Base-by-base conservation (phyloP, 2,113 vertebrate genomes). In the Brachypteracias leptosomus region DNA sequence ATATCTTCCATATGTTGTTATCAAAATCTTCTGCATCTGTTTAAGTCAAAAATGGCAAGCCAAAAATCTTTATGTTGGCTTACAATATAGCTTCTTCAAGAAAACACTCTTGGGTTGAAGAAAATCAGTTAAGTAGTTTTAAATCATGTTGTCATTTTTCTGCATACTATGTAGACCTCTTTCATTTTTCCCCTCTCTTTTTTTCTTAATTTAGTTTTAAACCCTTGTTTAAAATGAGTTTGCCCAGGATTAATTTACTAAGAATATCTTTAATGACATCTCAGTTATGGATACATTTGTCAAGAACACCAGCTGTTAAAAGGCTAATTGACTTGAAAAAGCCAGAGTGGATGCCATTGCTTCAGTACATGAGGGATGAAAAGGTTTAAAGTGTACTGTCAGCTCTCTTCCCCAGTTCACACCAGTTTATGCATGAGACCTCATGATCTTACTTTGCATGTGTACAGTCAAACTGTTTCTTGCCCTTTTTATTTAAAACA, bases 1-100 rank as follows among this genome's bases (percentile, higher is more conserved):
- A 93, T 72, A 65, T 78, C 46, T 95, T 95, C 96, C 96, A 96
- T 95, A 95, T 97, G 93, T 92, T 92, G 85, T 72, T 96, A 95
- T 92, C 13, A 0, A 92, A 96, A 89, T 95, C 65, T 90, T 95
- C 95, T 96, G 86, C 73, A 92, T 87, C 89, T 95, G 80, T 86
- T 92, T 78, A 89, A 97, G 89, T 88, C 38, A 96, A 95, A 96
- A 94, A 84, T 84, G 76, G 86, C 72, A 89, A 90, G 91, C 57
- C 84, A 96, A 75, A 93, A 93, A 78, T 84, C 70, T 95, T 95
- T 87, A 29, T 63, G 66, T 57, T 90, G 68, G 68, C 72, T 95
- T 92, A 63, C 8, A 9, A 47, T 78, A 74, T 5, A 84, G 33
- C 18, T 35, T 44, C 47, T 75, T 89, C 44, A 52, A 71, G 73